A percentile compares a stretch with the other conserved stretches of the same genome.
Evolutionary conservation across 2,113 vertebrate genomes (phyloP).

Genomic region (Leptodactylus fuscus): DNA sequence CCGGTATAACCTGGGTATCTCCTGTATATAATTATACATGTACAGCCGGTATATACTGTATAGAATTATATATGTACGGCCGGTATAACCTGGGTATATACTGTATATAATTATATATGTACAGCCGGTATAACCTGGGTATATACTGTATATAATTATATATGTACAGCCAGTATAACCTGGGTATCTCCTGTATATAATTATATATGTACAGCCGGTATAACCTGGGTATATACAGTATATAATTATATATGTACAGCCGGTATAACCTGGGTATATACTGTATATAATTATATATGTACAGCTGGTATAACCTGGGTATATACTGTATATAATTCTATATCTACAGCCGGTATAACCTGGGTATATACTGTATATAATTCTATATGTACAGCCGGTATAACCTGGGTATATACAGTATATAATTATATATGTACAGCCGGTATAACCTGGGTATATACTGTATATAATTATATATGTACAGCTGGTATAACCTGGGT

Average conservation of each 20-base stretch:
- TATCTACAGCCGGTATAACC: not conserved
- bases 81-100: not conserved
- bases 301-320: not conserved
- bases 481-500: not conserved
- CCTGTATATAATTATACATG: not conserved
- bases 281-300: not conserved
- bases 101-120: not conserved
- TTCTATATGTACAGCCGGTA: not conserved
- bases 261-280: not conserved
- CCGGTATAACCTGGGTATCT: not conserved
- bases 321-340: not conserved
- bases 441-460: not conserved
- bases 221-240: not conserved
- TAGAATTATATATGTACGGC: not conserved
- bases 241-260: not conserved
- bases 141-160: not conserved
- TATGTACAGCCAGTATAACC: not conserved
- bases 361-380: not conserved
- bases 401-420: not conserved
- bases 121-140: not conserved
- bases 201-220: not conserved
- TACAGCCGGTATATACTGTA: not conserved
- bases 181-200: not conserved
- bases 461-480: not conserved
- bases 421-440: not conserved